Evolutionary conservation across 2,888 invertebrate species (phyloP), one percentile per base, ranked within the genome.

Genomic region (Plebejus argus): DNA sequence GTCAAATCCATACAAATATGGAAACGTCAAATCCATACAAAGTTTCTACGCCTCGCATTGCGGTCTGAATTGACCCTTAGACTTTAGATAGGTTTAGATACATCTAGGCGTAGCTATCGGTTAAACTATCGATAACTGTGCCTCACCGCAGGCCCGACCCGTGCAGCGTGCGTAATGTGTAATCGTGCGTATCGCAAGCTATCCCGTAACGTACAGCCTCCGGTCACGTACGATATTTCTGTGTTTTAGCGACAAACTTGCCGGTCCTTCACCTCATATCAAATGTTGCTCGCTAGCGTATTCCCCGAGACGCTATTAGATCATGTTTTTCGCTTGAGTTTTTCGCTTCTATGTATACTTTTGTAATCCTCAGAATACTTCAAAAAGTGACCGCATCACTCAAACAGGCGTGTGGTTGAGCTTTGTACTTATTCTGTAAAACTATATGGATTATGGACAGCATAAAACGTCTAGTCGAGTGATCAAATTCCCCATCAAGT

Each of bases 131-230:
- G 23, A 23, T 61, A 61, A 66, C 66, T 66, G 66, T 66, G 66
- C 18, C 66, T 66, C 28, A 33, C 66, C 28, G 66, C 66, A 66
- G 66, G 15, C 66, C 12, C 66, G 66, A 18, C 15, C 66, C 81
- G 80, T 82, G 76, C 74, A 74, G 81, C 84, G 86, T 85, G 86
- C 86, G 85, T 88, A 88, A 89, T 89, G 83, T 83, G 79, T 84
- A 84, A 86, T 87, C 87, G 84, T 86, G 88, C 87, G 86, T 87
- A 87, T 88, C 89, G 82, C 79, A 85, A 77, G 79, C 80, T 80
- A 76, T 78, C 75, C 78, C 77, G 80, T 81, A 81, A 81, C 81
- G 78, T 80, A 79, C 79, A 56, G 75, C 78, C 76, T 35, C 72
- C 76, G 78, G 79, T 81, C 80, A 81, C 81, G 79, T 80, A 78